Conservation (phyloP, 1,140 invertebrate species). For the Carposina sasakii region DNA sequence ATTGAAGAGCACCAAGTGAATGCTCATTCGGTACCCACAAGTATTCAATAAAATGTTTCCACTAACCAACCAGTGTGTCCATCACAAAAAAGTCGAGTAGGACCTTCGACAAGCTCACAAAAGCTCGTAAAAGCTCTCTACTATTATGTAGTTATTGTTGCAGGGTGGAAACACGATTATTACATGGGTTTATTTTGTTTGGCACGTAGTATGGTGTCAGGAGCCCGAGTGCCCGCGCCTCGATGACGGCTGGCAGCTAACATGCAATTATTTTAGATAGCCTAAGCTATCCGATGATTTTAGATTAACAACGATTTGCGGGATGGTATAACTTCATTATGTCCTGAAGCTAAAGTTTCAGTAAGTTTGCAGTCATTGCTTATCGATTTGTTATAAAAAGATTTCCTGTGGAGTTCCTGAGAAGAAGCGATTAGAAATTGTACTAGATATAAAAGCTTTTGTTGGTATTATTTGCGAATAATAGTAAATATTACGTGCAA, state of each 20-base stretch:
- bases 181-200: constrained; percentile 64
- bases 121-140: constrained; percentile 70
- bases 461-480: no score
- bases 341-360: no score
- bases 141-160: constrained; percentile 72
- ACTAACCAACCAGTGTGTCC: constrained; percentile 47
- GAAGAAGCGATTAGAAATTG: no score
- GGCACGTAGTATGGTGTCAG: constrained; percentile 35
- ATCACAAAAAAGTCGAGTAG: constrained; percentile 63
- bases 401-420: no score
- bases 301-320: no score
- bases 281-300: no score
- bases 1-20: not conserved
- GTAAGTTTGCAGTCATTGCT: no score
- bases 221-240: constrained; percentile 12
- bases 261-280: no score
- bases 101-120: constrained; percentile 65
- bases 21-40: constrained; percentile 17
- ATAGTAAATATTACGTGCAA: no score
- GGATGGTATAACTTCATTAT: no score
- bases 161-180: constrained; percentile 70
- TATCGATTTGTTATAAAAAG: no score
- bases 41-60: constrained; percentile 65
- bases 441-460: no score
- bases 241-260: constrained; percentile 4